A percentile compares a stretch with the other conserved stretches of the same genome.
phyloP scores from a whole-genome alignment of 2,797 vertebrate genomes.

The Leptoclinus maculatus region DNA sequence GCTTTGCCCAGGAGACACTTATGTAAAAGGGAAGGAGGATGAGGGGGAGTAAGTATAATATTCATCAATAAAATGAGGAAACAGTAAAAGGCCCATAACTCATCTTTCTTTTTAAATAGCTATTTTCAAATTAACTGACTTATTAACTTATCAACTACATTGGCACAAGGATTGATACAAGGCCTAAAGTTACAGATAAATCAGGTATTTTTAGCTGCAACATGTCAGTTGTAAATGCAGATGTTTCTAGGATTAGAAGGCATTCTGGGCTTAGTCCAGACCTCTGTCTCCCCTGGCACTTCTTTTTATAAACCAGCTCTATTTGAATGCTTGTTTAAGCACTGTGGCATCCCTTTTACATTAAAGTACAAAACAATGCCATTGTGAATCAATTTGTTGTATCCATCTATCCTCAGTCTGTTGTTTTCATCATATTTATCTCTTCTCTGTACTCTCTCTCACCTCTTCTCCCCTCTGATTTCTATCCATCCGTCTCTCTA shows the following conservation, averaged over 20 bases:
- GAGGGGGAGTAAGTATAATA: background rate
- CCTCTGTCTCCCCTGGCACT: background rate
- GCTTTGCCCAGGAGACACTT: background rate
- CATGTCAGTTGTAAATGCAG: background rate
- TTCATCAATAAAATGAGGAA: background rate
- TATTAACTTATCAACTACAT: background rate
- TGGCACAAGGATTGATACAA: background rate
- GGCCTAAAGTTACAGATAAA: background rate
- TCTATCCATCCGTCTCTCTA: slow-evolving; percentile 54
- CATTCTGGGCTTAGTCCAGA: background rate
- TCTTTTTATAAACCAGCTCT: background rate
- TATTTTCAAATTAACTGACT: background rate
- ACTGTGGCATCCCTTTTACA: background rate
- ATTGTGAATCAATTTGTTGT: background rate
- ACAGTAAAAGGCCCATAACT: background rate
- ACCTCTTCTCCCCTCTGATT: slow-evolving; percentile 30
- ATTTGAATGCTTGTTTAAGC: background rate
- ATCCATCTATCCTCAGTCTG: background rate
- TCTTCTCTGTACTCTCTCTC: background rate
- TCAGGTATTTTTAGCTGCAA: background rate
- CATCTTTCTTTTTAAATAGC: no score
- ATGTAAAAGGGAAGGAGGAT: background rate
- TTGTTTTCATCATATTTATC: background rate
- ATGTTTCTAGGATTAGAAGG: background rate
- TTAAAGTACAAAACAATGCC: background rate